These are phyloP conservation scores for Corythoichthys intestinalis DNA, from an alignment of 2,113 vertebrate species.

Conservation along the genomic window DNA sequence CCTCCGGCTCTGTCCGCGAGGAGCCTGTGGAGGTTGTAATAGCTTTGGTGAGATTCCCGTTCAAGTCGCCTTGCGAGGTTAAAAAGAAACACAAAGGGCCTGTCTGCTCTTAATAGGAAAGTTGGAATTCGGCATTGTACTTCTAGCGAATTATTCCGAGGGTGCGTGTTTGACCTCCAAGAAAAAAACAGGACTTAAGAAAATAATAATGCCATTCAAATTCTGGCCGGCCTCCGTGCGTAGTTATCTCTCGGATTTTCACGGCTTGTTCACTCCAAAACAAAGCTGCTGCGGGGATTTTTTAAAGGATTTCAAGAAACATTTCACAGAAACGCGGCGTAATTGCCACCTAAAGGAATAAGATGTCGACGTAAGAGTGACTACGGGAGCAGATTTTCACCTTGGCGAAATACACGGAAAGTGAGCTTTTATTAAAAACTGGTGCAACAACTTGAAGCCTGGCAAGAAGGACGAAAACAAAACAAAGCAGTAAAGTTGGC, in stretches of 20 bases:
- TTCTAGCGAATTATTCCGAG: slow-evolving; percentile 7
- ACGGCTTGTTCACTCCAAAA: neutral
- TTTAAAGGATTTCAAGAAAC: neutral
- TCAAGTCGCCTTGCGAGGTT: neutral
- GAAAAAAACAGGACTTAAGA: neutral
- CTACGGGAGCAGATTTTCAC: neutral
- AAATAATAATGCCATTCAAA: slow-evolving; percentile 9
- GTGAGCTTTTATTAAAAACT: neutral
- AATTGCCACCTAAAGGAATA: slow-evolving; percentile 9
- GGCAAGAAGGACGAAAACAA: neutral
- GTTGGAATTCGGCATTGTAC: neutral
- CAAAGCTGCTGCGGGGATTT: neutral
- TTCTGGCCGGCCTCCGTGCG: neutral
- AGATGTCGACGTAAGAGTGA: neutral
- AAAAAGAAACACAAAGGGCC: neutral
- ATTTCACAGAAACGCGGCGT: neutral
- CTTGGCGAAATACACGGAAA: neutral
- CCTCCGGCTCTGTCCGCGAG: neutral
- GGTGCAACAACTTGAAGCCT: neutral
- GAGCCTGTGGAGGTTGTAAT: neutral
- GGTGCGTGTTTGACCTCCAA: neutral
- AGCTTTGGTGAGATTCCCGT: slow-evolving; percentile 3
- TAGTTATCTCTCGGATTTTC: neutral
- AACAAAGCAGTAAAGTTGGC: neutral
- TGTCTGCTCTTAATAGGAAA: neutral